Evolutionary conservation across 2,113 vertebrate species (phyloP), one percentile per base, ranked within the genome.

Genomic region (Tonatia bakeri): DNA sequence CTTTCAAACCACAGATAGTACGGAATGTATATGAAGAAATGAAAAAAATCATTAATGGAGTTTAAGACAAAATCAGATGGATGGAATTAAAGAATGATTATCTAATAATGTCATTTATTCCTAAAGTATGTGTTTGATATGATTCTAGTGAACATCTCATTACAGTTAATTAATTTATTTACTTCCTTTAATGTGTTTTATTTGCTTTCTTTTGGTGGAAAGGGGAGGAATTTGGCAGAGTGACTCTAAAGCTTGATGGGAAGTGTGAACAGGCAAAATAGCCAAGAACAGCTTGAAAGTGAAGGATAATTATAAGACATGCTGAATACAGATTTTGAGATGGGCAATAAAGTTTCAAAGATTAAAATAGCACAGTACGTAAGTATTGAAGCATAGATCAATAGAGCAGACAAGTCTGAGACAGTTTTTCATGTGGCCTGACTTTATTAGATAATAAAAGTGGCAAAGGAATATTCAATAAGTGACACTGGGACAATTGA

Each of bases 401-500:
- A 47, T 16, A 69, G 50, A 45, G n/a, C 33, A 77, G n/a, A 86
- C 76, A 86, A 75, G 26, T 33, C 54, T 36, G 79, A 86, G 79
- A 59, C n/a, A 9, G 47, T 96, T 54, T 90, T 91, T 89, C 87
- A 86, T n/a, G n/a, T 26, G n/a, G n/a, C 31, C 33, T 56, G 65
- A 65, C 59, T 95, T 95, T 96, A 94, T 96, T 92, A 76, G 80
- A 77, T 88, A 83, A 94, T 95, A 82, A 94, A 92, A 90, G 31
- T 83, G 45, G 36, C 64, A 64, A 92, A 84, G 59, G 70, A 95
- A 26, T 75, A 52, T n/a, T 67, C 65, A 61, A 52, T 79, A 96
- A 94, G 92, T 76, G 83, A 54, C 7, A 3, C 50, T 36, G 38
- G 73, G 79, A 85, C 19, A 70, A 80, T 33, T 87, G 91, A 96